These are phyloP conservation scores for Maniola jurtina DNA, from an alignment of 1,140 invertebrate species.

Conservation along the genomic window DNA sequence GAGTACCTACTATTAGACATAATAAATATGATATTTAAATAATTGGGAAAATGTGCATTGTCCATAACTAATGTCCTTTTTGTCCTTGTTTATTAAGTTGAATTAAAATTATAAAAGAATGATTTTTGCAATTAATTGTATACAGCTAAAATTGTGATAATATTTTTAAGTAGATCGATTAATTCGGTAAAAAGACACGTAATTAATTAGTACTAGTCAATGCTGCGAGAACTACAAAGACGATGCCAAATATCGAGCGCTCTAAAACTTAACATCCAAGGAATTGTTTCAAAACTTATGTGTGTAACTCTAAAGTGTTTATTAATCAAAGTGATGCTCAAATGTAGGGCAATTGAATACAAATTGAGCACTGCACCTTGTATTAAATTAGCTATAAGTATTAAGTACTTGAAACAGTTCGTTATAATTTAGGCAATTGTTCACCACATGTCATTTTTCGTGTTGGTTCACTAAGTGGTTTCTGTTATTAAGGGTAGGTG, in stretches of 20 bases:
- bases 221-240: slow-evolving; percentile 38
- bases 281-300: slow-evolving; percentile 37
- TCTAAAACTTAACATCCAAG: slow-evolving; percentile 40
- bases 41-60: not conserved
- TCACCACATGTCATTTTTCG: not conserved
- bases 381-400: not conserved
- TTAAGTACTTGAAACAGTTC: not conserved
- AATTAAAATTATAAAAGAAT: not conserved
- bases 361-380: slow-evolving; percentile 8
- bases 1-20: not conserved
- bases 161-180: slow-evolving; percentile 47
- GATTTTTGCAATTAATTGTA: slow-evolving; percentile 8
- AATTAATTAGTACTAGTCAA: slow-evolving; percentile 52
- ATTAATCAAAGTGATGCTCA: slow-evolving; percentile 21
- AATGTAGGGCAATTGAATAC: slow-evolving; percentile 23
- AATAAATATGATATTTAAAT: not conserved
- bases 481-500: not conserved
- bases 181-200: slow-evolving; percentile 32
- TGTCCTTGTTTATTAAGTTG: not conserved
- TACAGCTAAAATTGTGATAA: slow-evolving; percentile 60
- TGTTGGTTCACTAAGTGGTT: slow-evolving; percentile 2
- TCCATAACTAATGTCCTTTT: not conserved
- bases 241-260: slow-evolving; percentile 61
- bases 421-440: slow-evolving; percentile 2
- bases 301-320: slow-evolving; percentile 9